Evolutionary conservation across 2,113 vertebrate species (phyloP).

Genomic region (Crotalus horridus): DNA sequence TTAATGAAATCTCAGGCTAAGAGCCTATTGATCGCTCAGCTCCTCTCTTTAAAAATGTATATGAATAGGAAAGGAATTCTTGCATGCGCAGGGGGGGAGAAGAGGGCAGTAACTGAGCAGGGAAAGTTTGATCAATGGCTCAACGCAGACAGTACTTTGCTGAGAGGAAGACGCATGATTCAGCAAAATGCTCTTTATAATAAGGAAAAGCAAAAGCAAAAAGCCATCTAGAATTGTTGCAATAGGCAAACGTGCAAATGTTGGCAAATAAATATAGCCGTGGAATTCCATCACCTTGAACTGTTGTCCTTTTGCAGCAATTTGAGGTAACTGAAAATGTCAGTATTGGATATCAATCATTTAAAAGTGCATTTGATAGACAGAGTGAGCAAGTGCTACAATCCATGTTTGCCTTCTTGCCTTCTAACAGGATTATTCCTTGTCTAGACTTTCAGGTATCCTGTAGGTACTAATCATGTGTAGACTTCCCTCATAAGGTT

Average conservation of each 20-base stretch:
- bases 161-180: background rate
- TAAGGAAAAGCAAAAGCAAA: background rate
- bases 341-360: background rate
- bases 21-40: constrained; percentile 22
- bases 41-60: constrained; percentile 26
- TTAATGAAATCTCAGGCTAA: constrained; percentile 34
- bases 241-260: background rate
- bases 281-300: background rate
- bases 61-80: constrained; percentile 12
- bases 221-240: background rate
- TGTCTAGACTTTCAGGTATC: background rate
- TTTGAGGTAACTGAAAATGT: background rate
- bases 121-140: background rate
- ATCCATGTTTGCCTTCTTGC: background rate
- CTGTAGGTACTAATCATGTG: background rate
- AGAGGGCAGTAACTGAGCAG: background rate
- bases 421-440: background rate
- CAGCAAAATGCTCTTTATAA: background rate
- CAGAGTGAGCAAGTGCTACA: no score
- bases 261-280: background rate
- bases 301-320: background rate
- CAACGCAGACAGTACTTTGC: background rate
- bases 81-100: background rate
- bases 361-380: background rate
- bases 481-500: background rate